Evolutionary conservation across 2,888 invertebrate genomes (phyloP).

Genomic region (Idaea dimidiata): DNA sequence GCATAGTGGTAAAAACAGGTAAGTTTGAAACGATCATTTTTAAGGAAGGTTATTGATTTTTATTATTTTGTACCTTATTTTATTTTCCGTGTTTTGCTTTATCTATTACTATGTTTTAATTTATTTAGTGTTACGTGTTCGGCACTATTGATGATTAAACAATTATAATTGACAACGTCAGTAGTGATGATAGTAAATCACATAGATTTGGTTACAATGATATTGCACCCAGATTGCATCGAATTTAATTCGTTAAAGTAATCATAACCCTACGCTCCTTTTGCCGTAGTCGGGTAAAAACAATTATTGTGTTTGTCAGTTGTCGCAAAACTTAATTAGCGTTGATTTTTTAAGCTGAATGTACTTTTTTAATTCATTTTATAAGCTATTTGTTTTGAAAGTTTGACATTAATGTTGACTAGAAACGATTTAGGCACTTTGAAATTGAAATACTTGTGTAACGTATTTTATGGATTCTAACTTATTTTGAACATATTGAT

Average conservation of each 20-base stretch:
- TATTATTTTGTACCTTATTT: background rate
- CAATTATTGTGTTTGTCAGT: no score
- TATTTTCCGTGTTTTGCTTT: no score
- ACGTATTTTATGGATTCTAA: background rate
- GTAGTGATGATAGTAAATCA: background rate
- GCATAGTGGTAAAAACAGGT: background rate
- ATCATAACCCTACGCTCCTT: no score
- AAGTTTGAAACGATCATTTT: background rate
- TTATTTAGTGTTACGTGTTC: background rate
- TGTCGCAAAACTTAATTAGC: no score
- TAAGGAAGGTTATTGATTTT: background rate
- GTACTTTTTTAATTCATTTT: no score
- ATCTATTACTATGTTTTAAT: no score
- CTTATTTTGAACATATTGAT: background rate
- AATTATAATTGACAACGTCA: background rate
- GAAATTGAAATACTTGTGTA: background rate
- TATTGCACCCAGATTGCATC: no score
- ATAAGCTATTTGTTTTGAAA: background rate
- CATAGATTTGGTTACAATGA: background rate
- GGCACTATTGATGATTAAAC: background rate
- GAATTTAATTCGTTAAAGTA: no score
- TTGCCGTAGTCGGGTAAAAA: no score
- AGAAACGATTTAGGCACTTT: conserved; percentile 3
- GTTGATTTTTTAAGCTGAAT: no score
- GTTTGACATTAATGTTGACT: background rate